Evolutionary conservation across 2,888 invertebrate species (phyloP).

Genomic region (Phytoseiulus persimilis): DNA sequence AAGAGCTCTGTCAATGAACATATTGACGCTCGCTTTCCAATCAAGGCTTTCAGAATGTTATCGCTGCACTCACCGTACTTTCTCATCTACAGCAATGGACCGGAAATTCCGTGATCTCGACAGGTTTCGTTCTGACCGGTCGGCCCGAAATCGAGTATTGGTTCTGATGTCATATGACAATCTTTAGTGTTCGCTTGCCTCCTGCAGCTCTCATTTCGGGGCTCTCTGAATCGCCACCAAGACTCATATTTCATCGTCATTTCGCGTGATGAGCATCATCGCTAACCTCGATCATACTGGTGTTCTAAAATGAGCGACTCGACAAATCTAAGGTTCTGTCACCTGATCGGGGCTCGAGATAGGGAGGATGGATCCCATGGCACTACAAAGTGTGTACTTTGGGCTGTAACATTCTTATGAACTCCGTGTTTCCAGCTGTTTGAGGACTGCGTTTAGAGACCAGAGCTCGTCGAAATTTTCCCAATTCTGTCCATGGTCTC

Average conservation of each 20-base stretch:
- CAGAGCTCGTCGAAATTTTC: too few relatives aligned
- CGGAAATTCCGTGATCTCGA: neutral
- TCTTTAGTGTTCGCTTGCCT: neutral
- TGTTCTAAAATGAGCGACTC: too few relatives aligned
- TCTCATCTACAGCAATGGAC: neutral
- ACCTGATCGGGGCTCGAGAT: too few relatives aligned
- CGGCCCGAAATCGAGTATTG: neutral
- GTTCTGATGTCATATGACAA: neutral
- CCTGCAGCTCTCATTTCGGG: neutral
- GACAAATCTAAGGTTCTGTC: too few relatives aligned
- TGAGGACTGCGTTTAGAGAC: too few relatives aligned
- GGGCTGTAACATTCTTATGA: too few relatives aligned
- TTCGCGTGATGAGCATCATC: neutral
- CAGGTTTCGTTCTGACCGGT: neutral
- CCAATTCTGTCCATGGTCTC: too few relatives aligned
- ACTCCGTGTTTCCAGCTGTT: too few relatives aligned
- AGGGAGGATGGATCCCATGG: too few relatives aligned
- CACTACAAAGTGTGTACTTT: too few relatives aligned
- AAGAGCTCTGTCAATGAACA: neutral
- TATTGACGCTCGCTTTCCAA: neutral
- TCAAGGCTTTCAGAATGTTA: neutral
- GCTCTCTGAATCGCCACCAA: neutral
- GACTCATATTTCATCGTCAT: neutral
- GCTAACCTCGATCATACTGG: too few relatives aligned
- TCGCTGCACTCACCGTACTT: neutral